These are phyloP conservation scores for Cranoglanis bouderius DNA, from an alignment of 2,113 vertebrate species.

Conservation along the genomic window DNA sequence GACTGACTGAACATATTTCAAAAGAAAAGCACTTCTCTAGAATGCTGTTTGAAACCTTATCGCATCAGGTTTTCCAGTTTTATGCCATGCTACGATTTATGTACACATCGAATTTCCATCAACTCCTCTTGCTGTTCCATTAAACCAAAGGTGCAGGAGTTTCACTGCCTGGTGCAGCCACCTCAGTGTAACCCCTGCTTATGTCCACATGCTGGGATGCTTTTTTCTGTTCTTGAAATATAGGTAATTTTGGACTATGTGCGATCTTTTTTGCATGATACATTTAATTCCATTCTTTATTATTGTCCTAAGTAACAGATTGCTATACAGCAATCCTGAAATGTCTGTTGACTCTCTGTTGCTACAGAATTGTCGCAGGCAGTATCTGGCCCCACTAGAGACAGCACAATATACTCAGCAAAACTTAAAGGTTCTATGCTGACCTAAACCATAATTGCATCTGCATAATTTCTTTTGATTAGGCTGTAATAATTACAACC, in stretches of 20 bases:
- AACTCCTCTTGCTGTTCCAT: not conserved
- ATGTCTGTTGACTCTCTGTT: not conserved
- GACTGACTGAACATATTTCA: not conserved
- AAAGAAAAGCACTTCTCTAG: not conserved
- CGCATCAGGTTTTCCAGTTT: not conserved
- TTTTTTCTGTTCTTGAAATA: not conserved
- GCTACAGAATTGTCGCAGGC: not conserved
- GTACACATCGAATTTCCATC: not conserved
- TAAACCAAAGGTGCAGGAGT: slow-evolving; percentile 4
- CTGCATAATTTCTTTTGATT: not conserved
- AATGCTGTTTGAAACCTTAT: not conserved
- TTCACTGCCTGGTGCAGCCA: not conserved
- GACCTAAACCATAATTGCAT: not conserved
- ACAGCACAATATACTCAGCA: not conserved
- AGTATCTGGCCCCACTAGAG: not conserved
- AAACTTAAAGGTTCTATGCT: not conserved
- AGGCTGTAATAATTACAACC: not conserved
- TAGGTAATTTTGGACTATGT: not conserved
- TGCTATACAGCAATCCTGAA: not conserved
- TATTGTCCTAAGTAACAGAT: not conserved
- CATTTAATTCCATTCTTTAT: not conserved
- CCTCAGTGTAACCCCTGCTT: not conserved
- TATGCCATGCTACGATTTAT: not conserved
- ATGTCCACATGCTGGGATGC: not conserved
- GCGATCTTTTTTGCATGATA: not conserved